Conservation (phyloP, 2,113 vertebrate genomes). For the Leptodactylus fuscus region DNA sequence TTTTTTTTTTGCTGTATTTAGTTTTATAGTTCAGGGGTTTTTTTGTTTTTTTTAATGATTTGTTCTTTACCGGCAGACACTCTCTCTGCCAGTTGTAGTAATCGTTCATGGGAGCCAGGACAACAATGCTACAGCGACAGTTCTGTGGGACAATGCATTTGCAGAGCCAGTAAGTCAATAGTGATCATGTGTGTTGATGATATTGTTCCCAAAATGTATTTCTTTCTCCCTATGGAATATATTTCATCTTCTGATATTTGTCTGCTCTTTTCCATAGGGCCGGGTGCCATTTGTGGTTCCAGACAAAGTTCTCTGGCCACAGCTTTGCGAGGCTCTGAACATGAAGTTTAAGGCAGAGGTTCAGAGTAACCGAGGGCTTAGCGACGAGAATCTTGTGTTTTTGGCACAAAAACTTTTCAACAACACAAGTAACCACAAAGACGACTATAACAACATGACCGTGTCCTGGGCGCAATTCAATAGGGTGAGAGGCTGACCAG, state of each 20-base stretch:
- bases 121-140: conserved; percentile 95
- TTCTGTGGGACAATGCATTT: conserved; percentile 98
- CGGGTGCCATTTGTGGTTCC: conserved; percentile 94
- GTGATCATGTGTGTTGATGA: neutral
- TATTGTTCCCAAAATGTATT: neutral
- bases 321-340: conserved; percentile 94
- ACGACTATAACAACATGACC: conserved; percentile 89
- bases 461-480: conserved; percentile 98
- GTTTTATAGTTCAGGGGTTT: too few species aligned
- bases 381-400: conserved; percentile 94
- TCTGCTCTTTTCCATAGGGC: conserved; percentile 72
- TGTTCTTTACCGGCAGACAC: conserved; percentile 75
- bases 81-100: conserved; percentile 95
- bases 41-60: too few species aligned
- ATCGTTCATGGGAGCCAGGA: conserved; percentile 98
- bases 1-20: too few species aligned
- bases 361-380: conserved; percentile 90
- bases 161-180: conserved; percentile 85
- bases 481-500: conserved; percentile 76
- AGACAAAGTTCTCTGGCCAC: conserved; percentile 91
- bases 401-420: conserved; percentile 95
- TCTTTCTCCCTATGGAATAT: neutral
- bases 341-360: conserved; percentile 98
- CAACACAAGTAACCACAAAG: conserved; percentile 84
- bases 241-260: neutral